Evolutionary conservation across 2,888 invertebrate genomes (phyloP).

Genomic region (Pterostichus niger): DNA sequence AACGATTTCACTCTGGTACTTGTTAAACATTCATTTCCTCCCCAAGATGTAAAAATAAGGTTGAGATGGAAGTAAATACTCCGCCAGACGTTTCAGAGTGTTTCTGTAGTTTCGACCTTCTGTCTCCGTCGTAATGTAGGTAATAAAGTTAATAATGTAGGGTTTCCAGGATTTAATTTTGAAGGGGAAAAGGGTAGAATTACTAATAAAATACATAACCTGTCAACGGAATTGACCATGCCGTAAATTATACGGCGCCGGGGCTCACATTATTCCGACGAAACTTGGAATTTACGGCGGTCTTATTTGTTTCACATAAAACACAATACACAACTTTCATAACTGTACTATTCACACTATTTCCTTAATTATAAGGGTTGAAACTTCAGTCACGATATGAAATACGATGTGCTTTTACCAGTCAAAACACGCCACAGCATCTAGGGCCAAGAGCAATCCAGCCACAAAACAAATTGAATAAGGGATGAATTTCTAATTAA

Average conservation of each 20-base stretch:
- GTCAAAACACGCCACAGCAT: slow-evolving; percentile 39
- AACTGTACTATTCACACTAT: slow-evolving; percentile 2
- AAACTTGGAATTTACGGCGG: slow-evolving; percentile 18
- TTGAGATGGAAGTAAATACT: too few relatives aligned
- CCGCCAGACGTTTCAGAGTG: slow-evolving; percentile 1
- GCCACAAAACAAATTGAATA: slow-evolving; percentile 30
- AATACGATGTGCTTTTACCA: slow-evolving; percentile 21
- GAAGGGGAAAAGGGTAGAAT: slow-evolving; percentile 49
- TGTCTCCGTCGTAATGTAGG: slow-evolving; percentile 31
- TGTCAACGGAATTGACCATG: slow-evolving; percentile 58
- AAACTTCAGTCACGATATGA: slow-evolving; percentile 16
- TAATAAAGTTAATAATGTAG: slow-evolving; percentile 52
- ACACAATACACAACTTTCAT: too few relatives aligned
- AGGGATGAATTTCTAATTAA: slow-evolving; percentile 50
- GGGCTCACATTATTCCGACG: slow-evolving; percentile 29
- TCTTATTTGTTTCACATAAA: slow-evolving; percentile 1
- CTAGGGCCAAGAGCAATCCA: too few relatives aligned
- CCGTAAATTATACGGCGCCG: slow-evolving; percentile 28
- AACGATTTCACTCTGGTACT: background rate
- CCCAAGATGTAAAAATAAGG: background rate
- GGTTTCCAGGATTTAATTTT: slow-evolving; percentile 53
- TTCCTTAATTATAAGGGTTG: slow-evolving; percentile 21
- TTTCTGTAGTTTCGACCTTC: slow-evolving; percentile 9
- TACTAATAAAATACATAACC: slow-evolving; percentile 58
- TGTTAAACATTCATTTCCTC: background rate